Evolutionary conservation across 2,888 invertebrate genomes (phyloP), one percentile per base, ranked within the genome.

Genomic region (Lomographa bimaculata): DNA sequence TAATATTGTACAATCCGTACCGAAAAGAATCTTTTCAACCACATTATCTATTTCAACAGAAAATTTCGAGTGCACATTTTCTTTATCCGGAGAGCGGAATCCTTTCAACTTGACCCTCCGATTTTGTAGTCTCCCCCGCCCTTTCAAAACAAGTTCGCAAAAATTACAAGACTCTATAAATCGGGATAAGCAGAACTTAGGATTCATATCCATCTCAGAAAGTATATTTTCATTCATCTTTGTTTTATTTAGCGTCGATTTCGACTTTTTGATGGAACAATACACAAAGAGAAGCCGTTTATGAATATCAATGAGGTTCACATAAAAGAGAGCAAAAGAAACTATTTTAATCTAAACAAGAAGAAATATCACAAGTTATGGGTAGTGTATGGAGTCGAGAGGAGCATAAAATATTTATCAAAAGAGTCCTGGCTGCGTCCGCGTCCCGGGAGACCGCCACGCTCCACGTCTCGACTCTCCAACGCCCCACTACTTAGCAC

Each of bases 331-430:
- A 66, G 58, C 49, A 55, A 59, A 60, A 60, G 63, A 65, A 72
- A 76, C 67, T 71, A 71, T 75, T 74, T 71, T 74, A 75, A 73
- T 77, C 69, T 72, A 65, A 70, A 65, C 65, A 71, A 67, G 65
- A 68, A 65, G 69, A 73, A 71, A 71, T 65, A 69, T 73, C 62
- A 64, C 61, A 62, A 61, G 71, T 67, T 71, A 71, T 71, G 68
- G 74, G 72, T 73, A 69, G 69, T 73, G 70, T 72, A 69, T 33
- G 41, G 65, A 77, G 72, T 76, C 73, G 73, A 71, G 67, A 70
- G 69, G 60, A 73, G 70, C 76, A 83, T 87, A 79, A 83, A 86
- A 86, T 86, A 87, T 89, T 85, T 86, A 89, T 85, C 86, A 86
- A 87, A 89, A 78, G 82, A 77, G 65, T 81, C 71, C 70, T 75